A percentile compares a stretch with the other conserved stretches of the same genome.
phyloP scores from a whole-genome alignment of 2,888 invertebrate genomes.

The Rhyacophila evoluta region DNA sequence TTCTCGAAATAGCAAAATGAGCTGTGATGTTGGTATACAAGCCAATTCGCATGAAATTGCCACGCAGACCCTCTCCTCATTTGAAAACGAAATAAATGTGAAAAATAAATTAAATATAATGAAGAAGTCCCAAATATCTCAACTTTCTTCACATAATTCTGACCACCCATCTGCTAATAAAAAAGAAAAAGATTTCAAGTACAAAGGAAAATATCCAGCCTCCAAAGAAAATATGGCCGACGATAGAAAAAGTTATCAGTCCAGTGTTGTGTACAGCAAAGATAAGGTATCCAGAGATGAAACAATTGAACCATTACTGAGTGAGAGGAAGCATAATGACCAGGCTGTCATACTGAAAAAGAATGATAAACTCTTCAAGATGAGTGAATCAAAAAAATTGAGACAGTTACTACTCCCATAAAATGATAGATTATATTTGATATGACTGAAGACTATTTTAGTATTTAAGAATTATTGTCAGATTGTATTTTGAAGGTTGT shows the following conservation, averaged over 20 bases:
- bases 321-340: constrained; percentile 34
- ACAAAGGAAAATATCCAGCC: constrained; percentile 55
- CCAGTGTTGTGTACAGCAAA: not conserved
- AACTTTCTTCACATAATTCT: constrained; percentile 32
- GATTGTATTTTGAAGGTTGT: no score
- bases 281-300: constrained; percentile 46
- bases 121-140: constrained; percentile 47
- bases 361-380: constrained; percentile 48
- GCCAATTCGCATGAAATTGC: constrained; percentile 70
- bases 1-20: constrained; percentile 68
- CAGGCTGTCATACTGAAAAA: constrained; percentile 48
- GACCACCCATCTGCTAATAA: constrained; percentile 47
- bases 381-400: constrained; percentile 64
- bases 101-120: constrained; percentile 46
- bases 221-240: constrained; percentile 38
- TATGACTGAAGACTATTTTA: not conserved
- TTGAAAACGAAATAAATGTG: constrained; percentile 49
- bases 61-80: constrained; percentile 60
- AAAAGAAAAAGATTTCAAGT: constrained; percentile 56
- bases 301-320: constrained; percentile 56
- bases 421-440: not conserved
- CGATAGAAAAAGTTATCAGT: constrained; percentile 16
- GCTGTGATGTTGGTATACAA: constrained; percentile 72
- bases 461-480: not conserved
- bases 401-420: constrained; percentile 63